Evolutionary conservation across 2,888 invertebrate species (phyloP).

Genomic region (Tupiocoris notatus): DNA sequence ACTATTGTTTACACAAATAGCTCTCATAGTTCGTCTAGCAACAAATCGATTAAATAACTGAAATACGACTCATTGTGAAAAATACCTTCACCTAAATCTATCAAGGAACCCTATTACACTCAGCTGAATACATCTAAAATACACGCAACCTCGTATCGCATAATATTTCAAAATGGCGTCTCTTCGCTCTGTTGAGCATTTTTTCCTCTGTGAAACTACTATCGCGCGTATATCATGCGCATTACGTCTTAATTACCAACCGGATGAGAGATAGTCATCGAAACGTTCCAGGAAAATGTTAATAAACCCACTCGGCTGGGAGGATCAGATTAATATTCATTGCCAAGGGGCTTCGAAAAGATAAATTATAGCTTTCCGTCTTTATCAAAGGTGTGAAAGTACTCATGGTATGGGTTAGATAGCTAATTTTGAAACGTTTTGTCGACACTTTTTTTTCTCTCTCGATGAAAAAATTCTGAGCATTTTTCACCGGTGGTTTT

Average conservation of each 20-base stretch:
- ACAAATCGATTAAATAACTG: too few species aligned
- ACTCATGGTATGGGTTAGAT: neutral
- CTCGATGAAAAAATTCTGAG: neutral
- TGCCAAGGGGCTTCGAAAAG: conserved; percentile 4
- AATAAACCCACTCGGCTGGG: neutral
- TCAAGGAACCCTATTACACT: too few species aligned
- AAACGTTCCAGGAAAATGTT: neutral
- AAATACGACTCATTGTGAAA: too few species aligned
- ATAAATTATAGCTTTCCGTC: neutral
- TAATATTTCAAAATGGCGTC: neutral
- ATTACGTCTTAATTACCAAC: neutral
- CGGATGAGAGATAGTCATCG: neutral
- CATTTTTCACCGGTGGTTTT: too few species aligned
- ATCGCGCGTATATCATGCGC: neutral
- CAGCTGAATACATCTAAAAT: too few species aligned
- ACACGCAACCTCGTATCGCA: neutral
- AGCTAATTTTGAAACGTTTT: neutral
- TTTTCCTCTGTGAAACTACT: neutral
- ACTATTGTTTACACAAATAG: too few species aligned
- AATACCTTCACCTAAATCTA: too few species aligned
- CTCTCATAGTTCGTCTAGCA: too few species aligned
- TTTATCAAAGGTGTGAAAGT: conserved; percentile 6
- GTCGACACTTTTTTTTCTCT: neutral
- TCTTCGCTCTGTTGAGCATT: neutral
- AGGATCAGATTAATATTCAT: neutral